Evolutionary conservation across 2,888 invertebrate species (phyloP), one percentile per base, ranked within the genome.

Genomic region (Ethmia dodecea): DNA sequence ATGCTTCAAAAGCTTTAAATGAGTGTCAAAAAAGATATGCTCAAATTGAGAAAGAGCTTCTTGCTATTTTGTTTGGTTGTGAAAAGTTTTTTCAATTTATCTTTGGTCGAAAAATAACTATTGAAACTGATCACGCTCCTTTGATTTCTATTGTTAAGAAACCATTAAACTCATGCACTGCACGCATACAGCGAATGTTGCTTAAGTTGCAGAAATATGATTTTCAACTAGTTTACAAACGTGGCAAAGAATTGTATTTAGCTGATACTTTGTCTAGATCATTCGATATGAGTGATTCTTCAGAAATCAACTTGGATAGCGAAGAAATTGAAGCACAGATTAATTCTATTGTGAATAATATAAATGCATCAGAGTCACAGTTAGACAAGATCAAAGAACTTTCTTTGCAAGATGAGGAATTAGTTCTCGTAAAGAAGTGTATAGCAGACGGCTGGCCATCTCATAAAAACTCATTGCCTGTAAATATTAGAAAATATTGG

Each of bases 41-140:
- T 3, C 47, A 49, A 28, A 47, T 51, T 13, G 48, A 50, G 31
- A 48, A 48, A 24, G 46, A 48, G 27, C 10, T 41, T 0, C 18
- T 44, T 22, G n/a, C n/a, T n/a, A n/a, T n/a, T n/a, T n/a, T n/a
- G n/a, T n/a, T n/a, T n/a, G n/a, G n/a, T n/a, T n/a, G n/a, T 8
- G 9, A 43, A 26, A 45, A 43, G 26, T 47, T 44, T 34, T 35
- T 32, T 15, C 43, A 49, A 13, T 45, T 35, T 6, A 35, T 49
- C 4, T 42, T 33, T 31, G 45, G 51, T 13, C 43, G 39, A 27
- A 29, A 37, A 10, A 14, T 39, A 6, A 13, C 31, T 5, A 35
- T 52, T 6, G 49, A 47, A 30, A 38, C 48, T 1, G 47, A 50
- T 26, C 49, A 50, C 27, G 46, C 46, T 13, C 43, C 49, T 2